phyloP scores from a whole-genome alignment of 2,797 vertebrate genomes.

The Micropoecilia bifurca region DNA sequence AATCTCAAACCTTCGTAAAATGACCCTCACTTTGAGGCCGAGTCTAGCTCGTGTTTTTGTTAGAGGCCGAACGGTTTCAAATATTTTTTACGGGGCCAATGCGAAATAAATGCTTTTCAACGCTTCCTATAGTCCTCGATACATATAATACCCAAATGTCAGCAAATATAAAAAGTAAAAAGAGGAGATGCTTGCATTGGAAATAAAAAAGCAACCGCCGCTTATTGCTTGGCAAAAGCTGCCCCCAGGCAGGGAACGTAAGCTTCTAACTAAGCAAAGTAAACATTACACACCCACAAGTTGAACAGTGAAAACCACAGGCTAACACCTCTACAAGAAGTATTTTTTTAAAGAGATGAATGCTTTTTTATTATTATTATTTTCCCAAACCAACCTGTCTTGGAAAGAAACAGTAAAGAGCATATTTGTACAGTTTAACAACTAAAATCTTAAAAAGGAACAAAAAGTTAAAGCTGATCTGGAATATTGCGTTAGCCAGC shows the following conservation, averaged over 20 bases:
- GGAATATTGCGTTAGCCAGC: slow-evolving; percentile 43
- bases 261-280: slow-evolving; percentile 54
- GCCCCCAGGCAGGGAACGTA: slow-evolving; percentile 34
- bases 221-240: slow-evolving; percentile 44
- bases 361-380: slow-evolving; percentile 41
- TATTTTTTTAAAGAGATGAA: slow-evolving; percentile 31
- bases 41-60: slow-evolving; percentile 23
- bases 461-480: slow-evolving; percentile 36
- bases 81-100: slow-evolving; percentile 14
- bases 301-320: slow-evolving; percentile 51
- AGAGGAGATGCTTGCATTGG: slow-evolving; percentile 24
- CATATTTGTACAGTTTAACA: slow-evolving; percentile 47
- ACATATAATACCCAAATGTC: slow-evolving; percentile 66
- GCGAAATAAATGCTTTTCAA: slow-evolving; percentile 24
- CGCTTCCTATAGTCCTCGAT: slow-evolving; percentile 55
- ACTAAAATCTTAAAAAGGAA: slow-evolving; percentile 15
- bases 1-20: slow-evolving; percentile 19
- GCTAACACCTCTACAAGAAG: slow-evolving; percentile 56
- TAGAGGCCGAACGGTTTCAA: slow-evolving; percentile 6
- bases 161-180: slow-evolving; percentile 39
- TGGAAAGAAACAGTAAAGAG: slow-evolving; percentile 37
- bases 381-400: slow-evolving; percentile 36
- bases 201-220: slow-evolving; percentile 34
- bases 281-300: slow-evolving; percentile 69
- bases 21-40: slow-evolving; percentile 19